Percentiles rank a stretch among this genome's conserved stretches.
Evolutionary conservation across 2,113 vertebrate genomes (phyloP).

Genomic region (Dipodomys ordii): DNA sequence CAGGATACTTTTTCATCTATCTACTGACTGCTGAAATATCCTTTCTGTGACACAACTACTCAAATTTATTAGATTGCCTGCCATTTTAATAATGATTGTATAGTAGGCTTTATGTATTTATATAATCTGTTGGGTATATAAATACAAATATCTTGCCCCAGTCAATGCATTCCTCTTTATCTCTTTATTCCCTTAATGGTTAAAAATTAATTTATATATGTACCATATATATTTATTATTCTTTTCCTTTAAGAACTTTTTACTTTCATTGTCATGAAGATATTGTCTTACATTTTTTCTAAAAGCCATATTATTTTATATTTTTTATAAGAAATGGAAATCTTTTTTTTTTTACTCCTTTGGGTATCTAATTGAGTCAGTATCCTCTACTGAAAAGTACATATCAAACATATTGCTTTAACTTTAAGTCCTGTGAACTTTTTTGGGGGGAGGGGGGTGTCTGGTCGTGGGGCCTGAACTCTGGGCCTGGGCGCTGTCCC

Average conservation of each 20-base stretch:
- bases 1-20: not conserved
- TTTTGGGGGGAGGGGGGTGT: not conserved
- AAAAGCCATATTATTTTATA: conserved; percentile 18
- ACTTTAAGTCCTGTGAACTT: not conserved
- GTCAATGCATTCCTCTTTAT: not conserved
- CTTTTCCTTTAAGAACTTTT: conserved; percentile 19
- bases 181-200: not conserved
- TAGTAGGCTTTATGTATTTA: not conserved
- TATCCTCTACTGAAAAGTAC: not conserved
- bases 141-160: not conserved
- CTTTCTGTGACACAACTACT: not conserved
- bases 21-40: not conserved
- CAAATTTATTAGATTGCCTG: not conserved
- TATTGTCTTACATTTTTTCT: not conserved
- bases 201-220: not conserved
- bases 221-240: not conserved
- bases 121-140: not conserved
- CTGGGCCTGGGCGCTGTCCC: too few relatives aligned
- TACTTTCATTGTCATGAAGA: not conserved
- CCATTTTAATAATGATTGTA: not conserved
- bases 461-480: too few relatives aligned
- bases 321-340: not conserved
- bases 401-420: not conserved
- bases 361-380: not conserved
- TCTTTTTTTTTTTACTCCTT: not conserved